A percentile compares a stretch with the other conserved stretches of the same genome.
phyloP scores from a whole-genome alignment of 2,113 vertebrate species.

The Brachyistius frenatus region DNA sequence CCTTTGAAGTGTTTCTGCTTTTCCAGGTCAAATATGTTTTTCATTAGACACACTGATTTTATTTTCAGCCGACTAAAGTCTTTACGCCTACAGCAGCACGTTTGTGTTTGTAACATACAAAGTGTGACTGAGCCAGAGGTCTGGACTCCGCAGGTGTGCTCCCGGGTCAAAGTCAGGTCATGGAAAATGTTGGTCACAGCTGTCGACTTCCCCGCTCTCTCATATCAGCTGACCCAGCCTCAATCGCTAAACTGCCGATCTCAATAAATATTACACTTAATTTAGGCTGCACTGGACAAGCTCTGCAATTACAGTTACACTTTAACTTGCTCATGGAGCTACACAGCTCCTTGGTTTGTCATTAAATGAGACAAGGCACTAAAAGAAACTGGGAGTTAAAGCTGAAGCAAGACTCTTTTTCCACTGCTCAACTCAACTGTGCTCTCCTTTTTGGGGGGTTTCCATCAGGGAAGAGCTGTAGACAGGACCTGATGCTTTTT shows the following conservation, averaged over 20 bases:
- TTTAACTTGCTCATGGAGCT: not conserved
- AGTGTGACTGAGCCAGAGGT: constrained; percentile 4
- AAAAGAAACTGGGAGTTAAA: not conserved
- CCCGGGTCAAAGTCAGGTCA: constrained; percentile 38
- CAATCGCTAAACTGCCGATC: not conserved
- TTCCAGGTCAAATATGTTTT: constrained; percentile 1
- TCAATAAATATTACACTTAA: not conserved
- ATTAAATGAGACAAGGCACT: not conserved
- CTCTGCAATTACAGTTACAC: no score
- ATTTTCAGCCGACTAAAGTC: not conserved
- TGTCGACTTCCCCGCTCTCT: constrained; percentile 19
- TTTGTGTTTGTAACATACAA: not conserved
- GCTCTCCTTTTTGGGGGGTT: no score
- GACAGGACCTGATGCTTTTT: no score
- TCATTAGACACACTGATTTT: not conserved
- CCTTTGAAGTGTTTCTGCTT: constrained; percentile 31
- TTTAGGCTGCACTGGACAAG: not conserved
- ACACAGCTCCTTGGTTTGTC: not conserved
- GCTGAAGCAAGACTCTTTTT: not conserved
- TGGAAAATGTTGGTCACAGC: constrained; percentile 33
- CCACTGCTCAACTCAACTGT: no score
- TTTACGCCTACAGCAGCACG: not conserved
- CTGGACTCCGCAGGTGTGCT: constrained; percentile 14
- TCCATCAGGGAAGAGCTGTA: no score
- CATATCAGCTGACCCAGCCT: constrained; percentile 7